Evolutionary conservation across 2,888 invertebrate genomes (phyloP).

Genomic region (Eremobia ochroleuca): DNA sequence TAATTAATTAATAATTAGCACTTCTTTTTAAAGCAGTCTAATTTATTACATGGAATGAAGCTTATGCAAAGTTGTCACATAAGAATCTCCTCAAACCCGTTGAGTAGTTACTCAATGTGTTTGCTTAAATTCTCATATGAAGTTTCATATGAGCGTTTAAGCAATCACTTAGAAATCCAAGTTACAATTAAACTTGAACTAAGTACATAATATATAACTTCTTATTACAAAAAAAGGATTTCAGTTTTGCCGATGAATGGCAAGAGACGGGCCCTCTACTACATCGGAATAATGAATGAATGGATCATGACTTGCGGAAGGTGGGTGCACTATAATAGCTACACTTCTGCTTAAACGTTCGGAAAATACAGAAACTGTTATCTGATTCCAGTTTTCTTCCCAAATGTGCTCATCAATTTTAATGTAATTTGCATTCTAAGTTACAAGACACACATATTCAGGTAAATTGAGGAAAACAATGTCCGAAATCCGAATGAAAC

Average conservation of each 20-base stretch:
- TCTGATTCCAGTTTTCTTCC: too few relatives aligned
- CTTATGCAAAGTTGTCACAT: background rate
- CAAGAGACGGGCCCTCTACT: background rate
- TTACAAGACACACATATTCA: background rate
- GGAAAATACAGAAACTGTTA: too few relatives aligned
- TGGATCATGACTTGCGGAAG: background rate
- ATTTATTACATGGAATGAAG: background rate
- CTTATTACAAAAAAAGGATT: background rate
- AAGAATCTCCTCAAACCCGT: background rate
- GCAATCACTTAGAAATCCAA: background rate
- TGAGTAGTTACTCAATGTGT: too few relatives aligned
- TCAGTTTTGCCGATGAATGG: too few relatives aligned
- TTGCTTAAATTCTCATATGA: too few relatives aligned
- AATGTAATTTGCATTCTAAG: background rate
- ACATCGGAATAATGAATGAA: too few relatives aligned
- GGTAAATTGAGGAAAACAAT: background rate
- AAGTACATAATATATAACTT: too few relatives aligned
- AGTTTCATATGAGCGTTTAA: background rate
- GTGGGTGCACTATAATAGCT: too few relatives aligned
- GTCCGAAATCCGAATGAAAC: background rate
- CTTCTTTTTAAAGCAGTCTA: background rate
- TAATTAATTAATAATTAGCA: background rate
- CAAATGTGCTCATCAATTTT: background rate
- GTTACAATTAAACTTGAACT: background rate
- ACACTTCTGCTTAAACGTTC: too few relatives aligned